Percentiles rank a stretch among this genome's conserved stretches.
Conservation (phyloP, 2,888 invertebrate species). For the Tenthredo scrophulariae region DNA sequence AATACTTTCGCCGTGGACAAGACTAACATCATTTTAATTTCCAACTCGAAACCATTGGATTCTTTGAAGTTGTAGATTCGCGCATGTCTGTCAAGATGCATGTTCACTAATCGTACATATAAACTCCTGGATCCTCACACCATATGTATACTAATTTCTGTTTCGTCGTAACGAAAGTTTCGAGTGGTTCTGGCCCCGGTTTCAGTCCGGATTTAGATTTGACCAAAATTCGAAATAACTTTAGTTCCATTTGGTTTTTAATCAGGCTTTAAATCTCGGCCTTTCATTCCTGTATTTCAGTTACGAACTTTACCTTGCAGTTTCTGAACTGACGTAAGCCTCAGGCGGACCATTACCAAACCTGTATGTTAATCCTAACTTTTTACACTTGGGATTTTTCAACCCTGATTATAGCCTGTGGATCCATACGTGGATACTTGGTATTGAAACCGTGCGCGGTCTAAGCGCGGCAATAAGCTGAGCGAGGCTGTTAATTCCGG, state of each 20-base stretch:
- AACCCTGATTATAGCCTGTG: background rate
- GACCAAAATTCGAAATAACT: background rate
- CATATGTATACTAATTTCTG: background rate
- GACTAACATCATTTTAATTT: background rate
- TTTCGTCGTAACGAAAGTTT: background rate
- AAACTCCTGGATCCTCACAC: background rate
- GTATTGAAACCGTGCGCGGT: background rate
- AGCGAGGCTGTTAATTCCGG: conserved; percentile 38
- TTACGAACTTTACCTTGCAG: background rate
- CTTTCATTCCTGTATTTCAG: background rate
- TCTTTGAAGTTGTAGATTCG: background rate
- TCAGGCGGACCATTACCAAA: background rate
- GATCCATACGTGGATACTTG: background rate
- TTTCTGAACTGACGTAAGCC: background rate
- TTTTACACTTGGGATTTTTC: background rate
- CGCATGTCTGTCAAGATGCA: too few relatives aligned
- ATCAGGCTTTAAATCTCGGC: background rate
- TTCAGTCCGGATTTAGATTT: background rate
- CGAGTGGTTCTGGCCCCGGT: too few relatives aligned
- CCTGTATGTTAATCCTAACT: background rate
- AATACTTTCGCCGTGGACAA: background rate
- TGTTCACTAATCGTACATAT: background rate
- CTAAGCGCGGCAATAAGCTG: conserved; percentile 5
- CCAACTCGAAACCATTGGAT: background rate
- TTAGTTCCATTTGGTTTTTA: background rate